Percentiles rank a stretch among this genome's conserved stretches.
Conservation (phyloP, 1,140 invertebrate genomes). For the Pantala flavescens region DNA sequence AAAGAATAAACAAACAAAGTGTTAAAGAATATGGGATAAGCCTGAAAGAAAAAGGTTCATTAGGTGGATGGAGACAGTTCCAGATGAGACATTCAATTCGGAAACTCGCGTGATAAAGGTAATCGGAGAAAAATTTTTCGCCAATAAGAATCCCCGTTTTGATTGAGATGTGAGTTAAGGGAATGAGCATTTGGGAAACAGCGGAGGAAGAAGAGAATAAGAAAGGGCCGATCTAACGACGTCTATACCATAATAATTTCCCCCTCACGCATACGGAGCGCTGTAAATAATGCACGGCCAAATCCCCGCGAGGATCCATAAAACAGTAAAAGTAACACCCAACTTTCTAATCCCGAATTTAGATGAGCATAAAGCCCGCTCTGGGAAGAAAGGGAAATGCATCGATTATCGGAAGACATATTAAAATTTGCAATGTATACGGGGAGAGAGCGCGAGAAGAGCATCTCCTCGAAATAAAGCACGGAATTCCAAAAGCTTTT, state of each 20-base stretch:
- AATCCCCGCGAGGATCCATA: neutral
- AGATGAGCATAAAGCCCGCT: neutral
- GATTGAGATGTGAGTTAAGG: too few species aligned
- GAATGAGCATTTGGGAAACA: too few species aligned
- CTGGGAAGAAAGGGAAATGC: neutral
- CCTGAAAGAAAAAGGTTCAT: too few species aligned
- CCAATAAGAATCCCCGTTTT: too few species aligned
- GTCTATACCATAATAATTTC: neutral
- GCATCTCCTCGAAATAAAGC: neutral
- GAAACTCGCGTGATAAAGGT: too few species aligned
- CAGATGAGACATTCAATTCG: too few species aligned
- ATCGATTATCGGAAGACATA: conserved; percentile 11
- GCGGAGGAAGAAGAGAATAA: too few species aligned
- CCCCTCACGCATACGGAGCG: neutral
- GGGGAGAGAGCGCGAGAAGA: neutral
- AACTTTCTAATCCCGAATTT: conserved; percentile 13
- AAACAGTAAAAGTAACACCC: conserved; percentile 10
- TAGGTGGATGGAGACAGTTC: too few species aligned
- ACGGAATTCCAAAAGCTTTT: neutral
- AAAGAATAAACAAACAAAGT: too few species aligned
- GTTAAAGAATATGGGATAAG: too few species aligned
- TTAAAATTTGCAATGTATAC: conserved; percentile 3
- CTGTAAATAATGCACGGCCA: conserved; percentile 2
- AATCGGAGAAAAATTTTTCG: too few species aligned
- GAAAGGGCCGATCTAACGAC: too few species aligned